A percentile compares a stretch with the other conserved stretches of the same genome.
These are phyloP conservation scores for Trachurus trachurus DNA, from an alignment of 2,797 vertebrate genomes.

Conservation along the genomic window DNA sequence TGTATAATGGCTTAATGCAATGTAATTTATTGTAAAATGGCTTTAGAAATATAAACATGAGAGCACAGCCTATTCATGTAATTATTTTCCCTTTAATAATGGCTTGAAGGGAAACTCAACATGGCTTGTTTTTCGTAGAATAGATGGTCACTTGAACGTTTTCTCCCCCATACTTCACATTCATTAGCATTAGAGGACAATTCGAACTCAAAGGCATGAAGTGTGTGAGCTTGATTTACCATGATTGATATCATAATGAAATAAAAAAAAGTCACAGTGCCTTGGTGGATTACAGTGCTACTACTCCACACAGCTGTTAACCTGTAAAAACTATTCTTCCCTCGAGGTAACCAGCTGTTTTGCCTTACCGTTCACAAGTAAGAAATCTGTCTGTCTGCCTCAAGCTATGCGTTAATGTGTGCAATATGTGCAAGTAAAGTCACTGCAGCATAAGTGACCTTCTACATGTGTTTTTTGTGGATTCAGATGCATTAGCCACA, in stretches of 20 bases:
- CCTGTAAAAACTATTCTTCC: neutral
- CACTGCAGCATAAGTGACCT: neutral
- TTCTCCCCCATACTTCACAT: neutral
- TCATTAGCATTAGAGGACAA: neutral
- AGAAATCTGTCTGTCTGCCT: neutral
- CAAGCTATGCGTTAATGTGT: neutral
- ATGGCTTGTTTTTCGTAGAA: neutral
- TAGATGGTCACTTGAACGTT: neutral
- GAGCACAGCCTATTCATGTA: neutral
- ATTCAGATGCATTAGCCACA: neutral
- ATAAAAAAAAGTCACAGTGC: neutral
- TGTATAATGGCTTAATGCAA: slow-evolving; percentile 12
- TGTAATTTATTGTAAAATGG: slow-evolving; percentile 25
- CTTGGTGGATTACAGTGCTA: neutral
- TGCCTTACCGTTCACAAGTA: neutral
- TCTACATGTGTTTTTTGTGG: neutral
- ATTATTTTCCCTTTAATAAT: slow-evolving; percentile 11
- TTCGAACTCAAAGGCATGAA: neutral
- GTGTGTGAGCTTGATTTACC: neutral
- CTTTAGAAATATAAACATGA: slow-evolving; percentile 20
- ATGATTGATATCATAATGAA: neutral
- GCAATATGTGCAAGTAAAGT: neutral
- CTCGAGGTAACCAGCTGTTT: neutral
- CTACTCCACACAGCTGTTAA: neutral
- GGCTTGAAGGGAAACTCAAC: neutral